Conservation (phyloP, 2,113 vertebrate species). For the Aleadryas rufinucha region DNA sequence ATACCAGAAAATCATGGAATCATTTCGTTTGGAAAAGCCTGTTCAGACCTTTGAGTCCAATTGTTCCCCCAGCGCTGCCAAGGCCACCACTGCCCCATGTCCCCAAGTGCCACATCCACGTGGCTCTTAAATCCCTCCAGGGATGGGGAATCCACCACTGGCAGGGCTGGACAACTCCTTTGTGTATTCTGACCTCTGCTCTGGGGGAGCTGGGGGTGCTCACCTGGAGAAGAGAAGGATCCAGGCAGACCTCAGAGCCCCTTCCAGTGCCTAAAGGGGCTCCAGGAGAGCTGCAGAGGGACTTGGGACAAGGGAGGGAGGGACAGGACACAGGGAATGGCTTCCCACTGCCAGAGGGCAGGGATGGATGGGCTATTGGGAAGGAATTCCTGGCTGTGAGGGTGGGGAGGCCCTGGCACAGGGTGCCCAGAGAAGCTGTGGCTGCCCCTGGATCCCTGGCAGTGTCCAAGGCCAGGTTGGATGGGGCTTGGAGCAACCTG, state of each 20-base stretch:
- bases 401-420: fast-evolving
- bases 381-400: fast-evolving
- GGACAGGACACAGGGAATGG: neutral
- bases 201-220: neutral
- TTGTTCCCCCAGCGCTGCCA: neutral
- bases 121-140: neutral
- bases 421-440: fast-evolving
- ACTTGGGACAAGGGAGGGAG: neutral
- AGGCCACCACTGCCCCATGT: neutral
- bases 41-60: neutral
- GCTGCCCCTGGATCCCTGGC: neutral
- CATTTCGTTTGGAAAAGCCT: neutral
- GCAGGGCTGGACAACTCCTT: neutral
- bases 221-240: neutral
- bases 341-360: neutral
- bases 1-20: neutral
- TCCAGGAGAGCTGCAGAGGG: neutral
- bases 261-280: neutral
- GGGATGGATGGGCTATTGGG: fast-evolving
- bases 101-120: neutral
- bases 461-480: neutral
- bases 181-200: neutral
- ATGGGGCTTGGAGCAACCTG: fast-evolving
- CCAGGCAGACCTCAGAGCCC: neutral
- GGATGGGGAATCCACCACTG: fast-evolving